phyloP scores from a whole-genome alignment of 2,113 vertebrate genomes.

The Oncorhynchus keta region DNA sequence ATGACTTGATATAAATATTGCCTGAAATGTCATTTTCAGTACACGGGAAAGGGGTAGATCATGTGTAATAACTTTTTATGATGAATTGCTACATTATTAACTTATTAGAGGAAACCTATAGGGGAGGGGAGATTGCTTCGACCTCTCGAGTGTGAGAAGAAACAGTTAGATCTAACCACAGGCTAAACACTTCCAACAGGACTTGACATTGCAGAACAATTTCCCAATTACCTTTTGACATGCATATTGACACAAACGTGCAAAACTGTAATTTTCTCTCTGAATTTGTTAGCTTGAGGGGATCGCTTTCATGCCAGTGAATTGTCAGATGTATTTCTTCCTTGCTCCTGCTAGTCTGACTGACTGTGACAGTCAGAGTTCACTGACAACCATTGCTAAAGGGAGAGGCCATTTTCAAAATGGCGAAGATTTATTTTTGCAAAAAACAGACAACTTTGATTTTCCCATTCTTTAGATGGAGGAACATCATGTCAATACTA shows the following conservation, averaged over 20 bases:
- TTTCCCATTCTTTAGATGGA: too few species aligned
- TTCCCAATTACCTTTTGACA: constrained; percentile 78
- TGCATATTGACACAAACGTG: constrained; percentile 77
- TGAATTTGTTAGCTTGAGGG: constrained; percentile 75
- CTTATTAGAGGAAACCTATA: constrained; percentile 48
- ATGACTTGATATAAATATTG: constrained; percentile 24
- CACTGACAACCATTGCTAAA: constrained; percentile 40
- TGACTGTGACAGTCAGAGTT: constrained; percentile 58
- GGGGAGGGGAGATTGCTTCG: constrained; percentile 52
- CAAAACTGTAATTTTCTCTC: constrained; percentile 76
- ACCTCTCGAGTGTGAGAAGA: constrained; percentile 66
- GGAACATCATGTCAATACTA: background rate
- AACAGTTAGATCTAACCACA: constrained; percentile 72
- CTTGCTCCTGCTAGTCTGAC: constrained; percentile 10
- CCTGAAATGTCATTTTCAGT: constrained; percentile 32
- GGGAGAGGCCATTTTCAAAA: constrained; percentile 9
- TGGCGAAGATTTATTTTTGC: background rate
- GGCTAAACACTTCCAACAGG: constrained; percentile 74
- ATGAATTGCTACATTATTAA: constrained; percentile 60
- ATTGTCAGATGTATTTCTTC: constrained; percentile 68
- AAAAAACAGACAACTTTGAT: background rate
- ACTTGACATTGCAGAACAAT: constrained; percentile 76
- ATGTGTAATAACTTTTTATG: constrained; percentile 44
- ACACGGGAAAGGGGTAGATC: constrained; percentile 38
- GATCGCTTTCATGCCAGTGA: constrained; percentile 73